phyloP scores from a whole-genome alignment of 2,797 vertebrate species.

The Gadopsis bispinosus region DNA sequence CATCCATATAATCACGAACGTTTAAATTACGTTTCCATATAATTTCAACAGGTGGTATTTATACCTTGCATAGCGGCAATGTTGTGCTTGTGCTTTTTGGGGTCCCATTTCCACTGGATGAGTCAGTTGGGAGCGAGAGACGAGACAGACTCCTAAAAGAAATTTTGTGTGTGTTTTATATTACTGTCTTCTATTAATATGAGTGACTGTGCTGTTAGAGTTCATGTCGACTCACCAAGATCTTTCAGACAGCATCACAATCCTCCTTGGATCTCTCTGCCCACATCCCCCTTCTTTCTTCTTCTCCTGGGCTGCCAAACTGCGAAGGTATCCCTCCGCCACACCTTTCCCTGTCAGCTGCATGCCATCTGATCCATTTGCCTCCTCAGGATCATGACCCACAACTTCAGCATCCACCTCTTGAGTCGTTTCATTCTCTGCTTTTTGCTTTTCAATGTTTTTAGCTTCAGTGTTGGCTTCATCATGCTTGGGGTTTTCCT shows the following conservation, averaged over 20 bases:
- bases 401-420: constrained; percentile 8
- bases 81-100: constrained; percentile 72
- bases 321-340: constrained; percentile 76
- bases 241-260: constrained; percentile 82
- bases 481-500: constrained; percentile 5
- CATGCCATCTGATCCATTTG: constrained; percentile 26
- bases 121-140: constrained; percentile 70
- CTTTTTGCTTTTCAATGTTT: constrained; percentile 22
- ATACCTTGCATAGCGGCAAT: constrained; percentile 79
- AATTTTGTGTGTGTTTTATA: not conserved
- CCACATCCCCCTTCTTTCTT: constrained; percentile 59
- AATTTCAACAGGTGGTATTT: not conserved
- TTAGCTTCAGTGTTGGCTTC: constrained; percentile 9
- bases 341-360: constrained; percentile 73
- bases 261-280: constrained; percentile 73
- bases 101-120: constrained; percentile 50
- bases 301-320: constrained; percentile 71
- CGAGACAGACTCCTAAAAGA: constrained; percentile 82
- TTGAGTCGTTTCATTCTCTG: constrained; percentile 23
- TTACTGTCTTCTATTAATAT: not conserved
- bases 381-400: constrained; percentile 26
- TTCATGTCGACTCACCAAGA: constrained; percentile 74
- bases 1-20: not conserved
- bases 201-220: not conserved
- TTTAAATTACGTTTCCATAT: not conserved